A percentile compares a stretch with the other conserved stretches of the same genome.
phyloP scores from a whole-genome alignment of 2,888 invertebrate genomes.

The Anoplius nigerrimus region DNA sequence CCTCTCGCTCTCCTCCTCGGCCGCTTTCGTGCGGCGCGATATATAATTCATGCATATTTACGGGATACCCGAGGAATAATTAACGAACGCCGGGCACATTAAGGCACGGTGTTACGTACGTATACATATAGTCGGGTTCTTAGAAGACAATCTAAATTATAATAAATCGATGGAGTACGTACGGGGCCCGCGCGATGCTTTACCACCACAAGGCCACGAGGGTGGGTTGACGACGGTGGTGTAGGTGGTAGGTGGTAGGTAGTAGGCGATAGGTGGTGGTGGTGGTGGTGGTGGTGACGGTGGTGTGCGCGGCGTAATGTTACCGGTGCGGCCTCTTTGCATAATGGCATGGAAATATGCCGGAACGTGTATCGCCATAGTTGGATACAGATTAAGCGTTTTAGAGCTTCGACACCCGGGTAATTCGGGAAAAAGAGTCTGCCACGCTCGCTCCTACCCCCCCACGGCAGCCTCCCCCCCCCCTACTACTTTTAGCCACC shows the following conservation, averaged over 20 bases:
- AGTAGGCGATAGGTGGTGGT: no score
- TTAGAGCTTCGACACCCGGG: constrained; percentile 63
- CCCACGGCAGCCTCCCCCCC: no score
- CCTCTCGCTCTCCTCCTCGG: constrained; percentile 30
- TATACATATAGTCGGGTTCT: constrained; percentile 52
- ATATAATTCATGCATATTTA: constrained; percentile 66
- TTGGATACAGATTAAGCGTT: constrained; percentile 71
- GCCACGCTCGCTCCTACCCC: constrained; percentile 36
- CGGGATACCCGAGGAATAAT: constrained; percentile 67
- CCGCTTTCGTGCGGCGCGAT: constrained; percentile 51
- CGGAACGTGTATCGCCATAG: constrained; percentile 70
- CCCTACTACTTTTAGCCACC: no score
- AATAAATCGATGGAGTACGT: constrained; percentile 70
- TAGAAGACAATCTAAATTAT: constrained; percentile 70
- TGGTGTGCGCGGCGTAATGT: constrained; percentile 59
- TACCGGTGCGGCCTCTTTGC: constrained; percentile 68
- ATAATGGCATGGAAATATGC: constrained; percentile 73
- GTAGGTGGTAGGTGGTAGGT: no score
- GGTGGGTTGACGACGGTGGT: background rate
- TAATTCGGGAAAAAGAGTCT: constrained; percentile 58
- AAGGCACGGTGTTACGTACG: constrained; percentile 40
- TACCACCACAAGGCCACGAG: constrained; percentile 38
- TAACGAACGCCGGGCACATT: constrained; percentile 63
- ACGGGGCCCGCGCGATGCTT: constrained; percentile 58
- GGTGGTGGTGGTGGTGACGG: no score